Conservation (phyloP, 2,888 invertebrate species). For the Phlogophora meticulosa region DNA sequence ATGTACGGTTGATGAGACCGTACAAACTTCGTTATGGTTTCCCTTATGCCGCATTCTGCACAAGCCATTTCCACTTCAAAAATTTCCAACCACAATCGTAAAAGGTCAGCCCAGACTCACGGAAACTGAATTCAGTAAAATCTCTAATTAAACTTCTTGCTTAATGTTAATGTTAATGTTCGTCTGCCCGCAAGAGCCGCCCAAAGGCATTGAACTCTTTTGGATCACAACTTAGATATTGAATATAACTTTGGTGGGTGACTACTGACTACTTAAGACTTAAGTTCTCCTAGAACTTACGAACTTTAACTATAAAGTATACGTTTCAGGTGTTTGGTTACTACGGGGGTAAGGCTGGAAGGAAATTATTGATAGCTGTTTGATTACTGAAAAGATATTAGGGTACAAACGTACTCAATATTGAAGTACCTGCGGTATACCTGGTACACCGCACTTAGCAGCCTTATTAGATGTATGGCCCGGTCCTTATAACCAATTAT, state of each 20-base stretch:
- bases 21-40: constrained; percentile 2
- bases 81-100: constrained; percentile 5
- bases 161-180: too few species aligned
- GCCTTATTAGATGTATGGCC: constrained; percentile 19
- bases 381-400: constrained; percentile 21
- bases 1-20: too few species aligned
- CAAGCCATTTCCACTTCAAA: not conserved
- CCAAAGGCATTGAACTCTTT: constrained; percentile 56
- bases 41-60: not conserved
- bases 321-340: constrained; percentile 9
- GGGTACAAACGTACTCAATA: constrained; percentile 12
- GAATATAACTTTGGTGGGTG: constrained; percentile 47
- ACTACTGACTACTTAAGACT: constrained; percentile 23
- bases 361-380: constrained; percentile 19
- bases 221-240: constrained; percentile 50
- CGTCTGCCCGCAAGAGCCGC: constrained; percentile 26
- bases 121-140: constrained; percentile 24
- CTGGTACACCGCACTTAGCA: constrained; percentile 36
- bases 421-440: constrained; percentile 16
- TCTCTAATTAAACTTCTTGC: constrained; percentile 32
- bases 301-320: constrained; percentile 23
- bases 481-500: constrained; percentile 30
- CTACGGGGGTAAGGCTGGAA: not conserved
- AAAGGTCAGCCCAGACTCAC: not conserved
- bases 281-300: constrained; percentile 24